These are phyloP conservation scores for Drosophila kuntzei DNA, from an alignment of 2,888 invertebrate species.

Conservation along the genomic window DNA sequence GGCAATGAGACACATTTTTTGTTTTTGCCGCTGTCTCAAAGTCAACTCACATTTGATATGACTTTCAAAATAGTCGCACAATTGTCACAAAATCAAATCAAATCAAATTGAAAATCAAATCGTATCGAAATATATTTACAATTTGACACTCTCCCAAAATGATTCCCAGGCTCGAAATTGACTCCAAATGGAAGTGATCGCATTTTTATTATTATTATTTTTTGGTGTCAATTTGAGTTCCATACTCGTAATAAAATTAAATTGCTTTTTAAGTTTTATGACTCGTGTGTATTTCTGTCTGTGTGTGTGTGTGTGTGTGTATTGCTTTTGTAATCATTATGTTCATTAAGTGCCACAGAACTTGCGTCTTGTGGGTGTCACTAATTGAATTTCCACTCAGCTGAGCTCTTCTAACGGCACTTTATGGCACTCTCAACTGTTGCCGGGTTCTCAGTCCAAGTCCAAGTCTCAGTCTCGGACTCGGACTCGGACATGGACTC, in stretches of 20 bases:
- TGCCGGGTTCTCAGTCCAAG: constrained; percentile 26
- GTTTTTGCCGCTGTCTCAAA: constrained; percentile 17
- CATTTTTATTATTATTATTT: constrained; percentile 19
- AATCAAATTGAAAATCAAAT: constrained; percentile 25
- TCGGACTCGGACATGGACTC: background rate
- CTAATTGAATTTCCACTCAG: constrained; percentile 78
- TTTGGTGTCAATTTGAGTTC: constrained; percentile 69
- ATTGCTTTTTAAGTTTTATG: constrained; percentile 71
- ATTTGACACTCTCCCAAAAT: constrained; percentile 49
- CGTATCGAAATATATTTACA: constrained; percentile 26
- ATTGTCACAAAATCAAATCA: constrained; percentile 40
- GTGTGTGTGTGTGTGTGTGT: constrained; percentile 18
- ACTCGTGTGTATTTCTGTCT: constrained; percentile 4
- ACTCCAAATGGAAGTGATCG: constrained; percentile 46
- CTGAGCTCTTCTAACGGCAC: constrained; percentile 58
- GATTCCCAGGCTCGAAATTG: constrained; percentile 56
- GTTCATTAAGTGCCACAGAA: constrained; percentile 56
- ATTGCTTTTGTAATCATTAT: constrained; percentile 59
- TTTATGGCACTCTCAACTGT: constrained; percentile 37
- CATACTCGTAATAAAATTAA: constrained; percentile 68
- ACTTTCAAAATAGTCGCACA: constrained; percentile 56
- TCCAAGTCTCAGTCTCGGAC: background rate
- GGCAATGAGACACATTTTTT: constrained; percentile 40
- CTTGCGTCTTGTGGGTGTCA: constrained; percentile 66
- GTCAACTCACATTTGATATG: constrained; percentile 48